Evolutionary conservation across 2,113 vertebrate species (phyloP), one percentile per base, ranked within the genome.

Genomic region (Thamnaconus septentrionalis): DNA sequence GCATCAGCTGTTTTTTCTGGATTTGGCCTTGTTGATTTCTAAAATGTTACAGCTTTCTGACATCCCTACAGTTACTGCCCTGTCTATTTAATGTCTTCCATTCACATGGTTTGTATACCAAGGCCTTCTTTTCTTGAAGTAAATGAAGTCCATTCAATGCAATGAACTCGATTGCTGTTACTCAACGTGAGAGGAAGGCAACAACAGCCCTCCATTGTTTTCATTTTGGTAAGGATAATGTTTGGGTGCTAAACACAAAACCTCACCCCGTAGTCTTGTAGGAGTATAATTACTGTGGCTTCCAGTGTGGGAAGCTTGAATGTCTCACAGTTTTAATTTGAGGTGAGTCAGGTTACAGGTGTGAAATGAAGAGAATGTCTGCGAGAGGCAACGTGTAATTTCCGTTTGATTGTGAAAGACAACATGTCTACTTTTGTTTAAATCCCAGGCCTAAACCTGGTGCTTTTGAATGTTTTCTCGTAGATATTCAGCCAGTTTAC

Each of bases 261-360:
- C 66, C 69, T 76, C 80, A 51, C 79, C 85, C 83, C 78, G 78
- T 59, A 71, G 67, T 64, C 18, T 40, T 80, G 79, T 69, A 71
- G 66, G 58, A 54, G 18, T 46, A 59, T 83, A 80, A 89, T 87
- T 82, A 61, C 75, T 66, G 73, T 79, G 58, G 78, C 76, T 68
- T 75, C 76, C 64, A 67, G 79, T 57, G 61, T 66, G 77, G 76
- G 73, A 77, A 66, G 78, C 73, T 64, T 61, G 58, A 60, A 49
- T 61, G 58, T 75, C 71, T 78, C 58, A 51, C 61, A 66, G 69
- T 64, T 80, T 69, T 79, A 66, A 80, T 84, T 73, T 79, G 61
- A 80, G 54, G 75, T 81, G 84, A 85, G 59, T 88, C 78, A 78
- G 71, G 70, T 75, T 76, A 55, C 81, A 82, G 78, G 81, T 87